Percentiles rank a stretch among this genome's conserved stretches.
phyloP scores from a whole-genome alignment of 2,888 invertebrate species.

The Phyllotreta cruciferae region DNA sequence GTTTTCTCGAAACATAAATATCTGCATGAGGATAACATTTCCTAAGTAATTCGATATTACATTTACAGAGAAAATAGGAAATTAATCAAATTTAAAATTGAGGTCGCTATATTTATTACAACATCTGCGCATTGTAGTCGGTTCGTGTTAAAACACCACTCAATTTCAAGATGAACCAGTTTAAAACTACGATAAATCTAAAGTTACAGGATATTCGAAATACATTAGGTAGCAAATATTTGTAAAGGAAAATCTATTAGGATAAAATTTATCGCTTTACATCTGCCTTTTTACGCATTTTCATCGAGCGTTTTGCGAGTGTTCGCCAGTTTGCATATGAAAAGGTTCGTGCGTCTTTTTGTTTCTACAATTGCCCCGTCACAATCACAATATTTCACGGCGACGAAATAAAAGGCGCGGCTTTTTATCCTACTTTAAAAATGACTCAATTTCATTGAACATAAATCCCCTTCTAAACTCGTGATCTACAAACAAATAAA shows the following conservation, averaged over 20 bases:
- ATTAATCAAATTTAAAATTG: no score
- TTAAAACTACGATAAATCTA: conserved; percentile 4
- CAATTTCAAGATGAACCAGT: neutral
- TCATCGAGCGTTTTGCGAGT: conserved; percentile 3
- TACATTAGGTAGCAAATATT: neutral
- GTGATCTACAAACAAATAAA: conserved; percentile 26
- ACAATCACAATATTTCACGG: neutral
- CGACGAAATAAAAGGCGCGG: conserved; percentile 7
- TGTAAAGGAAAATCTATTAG: conserved; percentile 1
- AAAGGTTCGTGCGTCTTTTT: conserved; percentile 6
- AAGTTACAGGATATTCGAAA: neutral
- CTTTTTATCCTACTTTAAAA: conserved; percentile 17
- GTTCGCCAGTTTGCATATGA: conserved; percentile 4
- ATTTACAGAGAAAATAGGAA: no score
- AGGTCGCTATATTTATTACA: no score
- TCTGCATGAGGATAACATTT: no score
- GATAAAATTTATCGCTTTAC: conserved; percentile 12
- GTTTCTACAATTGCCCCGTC: conserved; percentile 8
- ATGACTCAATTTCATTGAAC: conserved; percentile 13
- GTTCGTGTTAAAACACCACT: no score
- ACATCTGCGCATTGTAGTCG: no score
- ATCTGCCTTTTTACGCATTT: conserved; percentile 5
- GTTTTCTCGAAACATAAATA: no score
- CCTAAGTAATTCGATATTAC: no score
- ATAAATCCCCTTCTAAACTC: conserved; percentile 16